These are phyloP conservation scores for Alouatta palliata DNA, from an alignment of 2,113 vertebrate species.

Conservation along the genomic window DNA sequence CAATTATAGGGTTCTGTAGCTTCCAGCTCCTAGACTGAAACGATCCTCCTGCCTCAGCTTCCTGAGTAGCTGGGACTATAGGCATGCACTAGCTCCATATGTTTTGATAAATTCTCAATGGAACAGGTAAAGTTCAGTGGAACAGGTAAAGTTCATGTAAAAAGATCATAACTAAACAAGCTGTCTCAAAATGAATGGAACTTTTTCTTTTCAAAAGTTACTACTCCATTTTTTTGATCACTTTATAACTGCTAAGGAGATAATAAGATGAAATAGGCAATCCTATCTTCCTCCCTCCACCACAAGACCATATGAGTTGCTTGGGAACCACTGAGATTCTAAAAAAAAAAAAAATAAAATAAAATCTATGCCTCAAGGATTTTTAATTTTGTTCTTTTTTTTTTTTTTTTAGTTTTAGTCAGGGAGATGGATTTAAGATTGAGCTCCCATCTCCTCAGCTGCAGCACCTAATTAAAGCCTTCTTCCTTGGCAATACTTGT, in stretches of 20 bases:
- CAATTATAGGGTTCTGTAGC: not conserved
- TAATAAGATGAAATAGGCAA: not conserved
- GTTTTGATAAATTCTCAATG: not conserved
- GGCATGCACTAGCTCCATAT: not conserved
- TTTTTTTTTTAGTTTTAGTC: too few relatives aligned
- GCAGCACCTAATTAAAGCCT: too few relatives aligned
- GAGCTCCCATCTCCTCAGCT: too few relatives aligned
- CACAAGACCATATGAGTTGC: not conserved
- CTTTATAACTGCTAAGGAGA: not conserved
- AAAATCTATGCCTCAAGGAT: too few relatives aligned
- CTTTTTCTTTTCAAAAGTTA: conserved; percentile 26
- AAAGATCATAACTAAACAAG: not conserved
- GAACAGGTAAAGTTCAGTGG: not conserved
- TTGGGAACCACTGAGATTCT: not conserved
- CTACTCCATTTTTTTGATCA: not conserved
- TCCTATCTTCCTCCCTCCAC: not conserved
- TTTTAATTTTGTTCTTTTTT: too few relatives aligned
- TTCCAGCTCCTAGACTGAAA: not conserved
- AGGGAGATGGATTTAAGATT: too few relatives aligned
- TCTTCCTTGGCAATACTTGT: too few relatives aligned
- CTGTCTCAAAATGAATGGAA: not conserved
- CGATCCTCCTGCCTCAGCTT: not conserved
- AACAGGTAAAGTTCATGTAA: not conserved
- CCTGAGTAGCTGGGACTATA: not conserved
- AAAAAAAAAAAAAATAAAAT: not conserved